These are phyloP conservation scores for Aptenodytes patagonicus DNA, from an alignment of 2,113 vertebrate species.

Conservation along the genomic window DNA sequence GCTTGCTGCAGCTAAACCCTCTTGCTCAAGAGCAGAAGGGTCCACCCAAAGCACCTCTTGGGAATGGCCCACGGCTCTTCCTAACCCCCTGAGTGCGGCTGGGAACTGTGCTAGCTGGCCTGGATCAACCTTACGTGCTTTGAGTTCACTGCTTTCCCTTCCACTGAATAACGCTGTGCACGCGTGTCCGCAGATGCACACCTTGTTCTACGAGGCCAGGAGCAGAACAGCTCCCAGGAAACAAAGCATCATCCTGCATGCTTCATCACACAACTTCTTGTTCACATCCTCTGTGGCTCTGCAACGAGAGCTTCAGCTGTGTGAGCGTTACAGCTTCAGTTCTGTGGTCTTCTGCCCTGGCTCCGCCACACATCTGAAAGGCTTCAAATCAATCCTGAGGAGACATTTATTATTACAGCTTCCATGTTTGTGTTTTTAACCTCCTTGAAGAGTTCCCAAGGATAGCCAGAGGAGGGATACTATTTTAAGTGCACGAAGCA, in stretches of 20 bases:
- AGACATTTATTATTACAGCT: not conserved
- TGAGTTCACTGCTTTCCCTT: not conserved
- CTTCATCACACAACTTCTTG: not conserved
- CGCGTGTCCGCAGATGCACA: accelerated
- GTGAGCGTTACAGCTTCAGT: not conserved
- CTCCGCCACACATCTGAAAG: not conserved
- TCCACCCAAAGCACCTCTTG: not conserved
- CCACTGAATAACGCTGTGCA: accelerated
- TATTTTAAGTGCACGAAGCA: not conserved
- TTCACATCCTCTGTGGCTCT: not conserved
- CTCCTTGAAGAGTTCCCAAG: constrained; percentile 30
- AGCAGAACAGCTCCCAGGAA: not conserved
- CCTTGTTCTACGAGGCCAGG: not conserved
- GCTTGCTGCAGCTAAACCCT: not conserved
- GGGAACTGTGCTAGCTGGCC: not conserved
- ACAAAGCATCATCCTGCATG: not conserved
- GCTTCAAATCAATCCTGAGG: not conserved
- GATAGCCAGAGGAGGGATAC: constrained; percentile 16
- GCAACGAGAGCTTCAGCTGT: not conserved
- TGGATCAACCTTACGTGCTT: not conserved
- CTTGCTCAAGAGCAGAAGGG: not conserved
- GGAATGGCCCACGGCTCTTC: not conserved
- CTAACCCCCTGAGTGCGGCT: not conserved
- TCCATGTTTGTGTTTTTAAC: constrained; percentile 9
- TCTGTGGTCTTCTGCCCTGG: not conserved